Evolutionary conservation across 2,888 invertebrate species (phyloP).

Genomic region (Alentia gelatinosa): DNA sequence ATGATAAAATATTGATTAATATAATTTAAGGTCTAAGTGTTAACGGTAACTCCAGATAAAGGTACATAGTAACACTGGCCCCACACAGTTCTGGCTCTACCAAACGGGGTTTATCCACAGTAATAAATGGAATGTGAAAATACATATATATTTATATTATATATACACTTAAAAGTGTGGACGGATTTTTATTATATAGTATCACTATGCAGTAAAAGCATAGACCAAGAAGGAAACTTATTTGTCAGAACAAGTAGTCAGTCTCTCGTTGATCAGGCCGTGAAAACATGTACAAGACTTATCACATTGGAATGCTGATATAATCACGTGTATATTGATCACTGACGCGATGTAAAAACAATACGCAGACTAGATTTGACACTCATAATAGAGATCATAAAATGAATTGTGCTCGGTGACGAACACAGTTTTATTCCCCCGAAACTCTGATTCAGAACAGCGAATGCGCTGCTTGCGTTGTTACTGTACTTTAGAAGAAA

Average conservation of each 20-base stretch:
- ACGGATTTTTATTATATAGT: background rate
- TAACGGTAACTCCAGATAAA: no score
- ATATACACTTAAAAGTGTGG: background rate
- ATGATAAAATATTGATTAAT: background rate
- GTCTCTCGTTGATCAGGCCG: background rate
- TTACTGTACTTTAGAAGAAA: no score
- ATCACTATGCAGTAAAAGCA: background rate
- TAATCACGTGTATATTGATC: background rate
- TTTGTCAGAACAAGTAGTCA: no score
- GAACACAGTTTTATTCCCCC: no score
- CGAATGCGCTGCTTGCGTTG: no score
- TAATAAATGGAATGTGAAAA: no score
- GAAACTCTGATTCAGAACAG: no score
- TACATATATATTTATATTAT: no score
- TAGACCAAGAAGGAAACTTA: background rate
- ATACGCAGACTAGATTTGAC: background rate
- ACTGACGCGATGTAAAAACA: background rate
- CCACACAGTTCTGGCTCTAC: no score
- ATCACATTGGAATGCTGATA: background rate
- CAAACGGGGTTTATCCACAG: no score
- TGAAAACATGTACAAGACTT: background rate
- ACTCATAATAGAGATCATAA: background rate
- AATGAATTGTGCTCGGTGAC: background rate
- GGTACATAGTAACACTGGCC: no score
- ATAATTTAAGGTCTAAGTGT: no score